Conservation (phyloP, 2,113 vertebrate species). For the Enhydra lutris region DNA sequence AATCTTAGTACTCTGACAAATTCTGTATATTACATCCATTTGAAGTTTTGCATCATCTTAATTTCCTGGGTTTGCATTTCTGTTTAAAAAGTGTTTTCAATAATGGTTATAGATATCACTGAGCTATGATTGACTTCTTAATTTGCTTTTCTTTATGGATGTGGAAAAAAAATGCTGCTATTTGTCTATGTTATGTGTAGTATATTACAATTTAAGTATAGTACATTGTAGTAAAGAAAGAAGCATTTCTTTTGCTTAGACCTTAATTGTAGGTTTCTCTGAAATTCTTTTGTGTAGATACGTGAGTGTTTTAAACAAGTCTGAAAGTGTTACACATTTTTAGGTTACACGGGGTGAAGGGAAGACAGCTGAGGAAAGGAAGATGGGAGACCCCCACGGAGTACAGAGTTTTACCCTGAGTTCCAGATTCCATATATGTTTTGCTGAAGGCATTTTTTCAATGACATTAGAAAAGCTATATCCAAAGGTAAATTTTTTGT, state of each 20-base stretch:
- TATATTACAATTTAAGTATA: constrained; percentile 77
- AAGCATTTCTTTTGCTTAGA: constrained; percentile 81
- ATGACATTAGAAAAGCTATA: constrained; percentile 78
- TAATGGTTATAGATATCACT: constrained; percentile 49
- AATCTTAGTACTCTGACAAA: constrained; percentile 58
- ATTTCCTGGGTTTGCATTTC: constrained; percentile 77
- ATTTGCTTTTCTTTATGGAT: constrained; percentile 78
- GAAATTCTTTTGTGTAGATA: constrained; percentile 86
- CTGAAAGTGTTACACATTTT: constrained; percentile 85
- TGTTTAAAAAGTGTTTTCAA: constrained; percentile 71
- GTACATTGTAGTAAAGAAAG: constrained; percentile 62
- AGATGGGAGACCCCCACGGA: constrained; percentile 29
- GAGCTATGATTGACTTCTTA: constrained; percentile 73
- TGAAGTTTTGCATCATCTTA: constrained; percentile 46
- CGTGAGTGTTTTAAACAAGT: constrained; percentile 88
- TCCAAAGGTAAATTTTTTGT: constrained; percentile 83
- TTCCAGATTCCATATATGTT: constrained; percentile 67
- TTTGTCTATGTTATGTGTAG: constrained; percentile 80
- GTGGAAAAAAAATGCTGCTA: constrained; percentile 86
- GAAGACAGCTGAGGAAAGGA: constrained; percentile 2
- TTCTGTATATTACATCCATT: constrained; percentile 68
- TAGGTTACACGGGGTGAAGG: constrained; percentile 27
- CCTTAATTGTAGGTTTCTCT: constrained; percentile 82
- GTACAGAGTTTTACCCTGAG: constrained; percentile 63
- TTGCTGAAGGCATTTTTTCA: constrained; percentile 76